phyloP scores from a whole-genome alignment of 1,140 invertebrate species.

The Hormaphis cornu region DNA sequence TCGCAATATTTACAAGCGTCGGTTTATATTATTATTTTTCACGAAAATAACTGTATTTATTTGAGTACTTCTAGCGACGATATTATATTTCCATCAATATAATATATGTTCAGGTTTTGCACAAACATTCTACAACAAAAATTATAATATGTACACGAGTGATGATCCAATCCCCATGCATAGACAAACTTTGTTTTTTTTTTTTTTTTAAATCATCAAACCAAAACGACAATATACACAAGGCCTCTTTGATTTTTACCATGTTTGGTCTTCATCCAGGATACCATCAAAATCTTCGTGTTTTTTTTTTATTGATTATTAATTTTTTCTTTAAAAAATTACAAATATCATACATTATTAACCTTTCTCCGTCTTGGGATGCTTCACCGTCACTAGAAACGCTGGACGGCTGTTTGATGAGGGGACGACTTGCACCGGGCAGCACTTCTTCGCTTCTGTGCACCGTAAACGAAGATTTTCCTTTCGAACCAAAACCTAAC shows the following conservation, averaged over 20 bases:
- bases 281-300: constrained; percentile 26
- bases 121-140: constrained; percentile 33
- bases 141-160: constrained; percentile 32
- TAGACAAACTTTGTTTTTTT: constrained; percentile 28
- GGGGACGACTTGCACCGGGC: constrained; percentile 67
- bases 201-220: constrained; percentile 29
- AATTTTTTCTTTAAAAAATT: background rate
- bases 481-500: constrained; percentile 88
- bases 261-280: constrained; percentile 27
- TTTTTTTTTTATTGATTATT: background rate
- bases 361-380: constrained; percentile 72
- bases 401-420: constrained; percentile 71
- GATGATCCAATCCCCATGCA: constrained; percentile 32
- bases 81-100: constrained; percentile 18
- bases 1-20: constrained; percentile 31
- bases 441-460: constrained; percentile 91
- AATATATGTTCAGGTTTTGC: constrained; percentile 13
- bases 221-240: constrained; percentile 32
- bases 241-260: constrained; percentile 29
- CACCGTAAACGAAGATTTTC: constrained; percentile 87
- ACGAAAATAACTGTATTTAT: constrained; percentile 27
- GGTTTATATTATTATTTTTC: constrained; percentile 23
- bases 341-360: constrained; percentile 41
- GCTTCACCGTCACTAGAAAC: constrained; percentile 86
- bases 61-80: constrained; percentile 30